Evolutionary conservation across 2,113 vertebrate species (phyloP).

Genomic region (Perca flavescens): DNA sequence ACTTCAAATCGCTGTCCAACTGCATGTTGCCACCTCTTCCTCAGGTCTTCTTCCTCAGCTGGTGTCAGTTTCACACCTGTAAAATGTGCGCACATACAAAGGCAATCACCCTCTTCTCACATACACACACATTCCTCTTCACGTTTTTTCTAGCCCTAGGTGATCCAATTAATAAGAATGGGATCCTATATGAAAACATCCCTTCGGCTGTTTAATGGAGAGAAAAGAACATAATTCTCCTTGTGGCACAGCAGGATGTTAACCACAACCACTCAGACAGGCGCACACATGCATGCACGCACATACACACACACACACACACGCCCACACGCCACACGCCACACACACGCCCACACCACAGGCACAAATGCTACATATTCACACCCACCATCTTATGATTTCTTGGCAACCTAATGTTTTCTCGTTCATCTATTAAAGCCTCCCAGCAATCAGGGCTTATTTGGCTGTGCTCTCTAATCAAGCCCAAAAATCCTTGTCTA

Average conservation of each 20-base stretch:
- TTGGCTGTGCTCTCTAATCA: constrained; percentile 76
- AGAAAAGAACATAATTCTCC: constrained; percentile 38
- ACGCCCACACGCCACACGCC: constrained; percentile 7
- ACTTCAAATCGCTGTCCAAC: constrained; percentile 90
- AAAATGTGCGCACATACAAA: constrained; percentile 33
- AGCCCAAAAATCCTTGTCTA: constrained; percentile 67
- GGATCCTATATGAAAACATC: constrained; percentile 34
- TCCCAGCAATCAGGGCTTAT: constrained; percentile 75
- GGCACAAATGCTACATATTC: constrained; percentile 34
- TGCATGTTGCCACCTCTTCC: constrained; percentile 89
- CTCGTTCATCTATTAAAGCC: constrained; percentile 66
- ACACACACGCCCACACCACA: constrained; percentile 1
- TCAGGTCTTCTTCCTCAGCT: constrained; percentile 75
- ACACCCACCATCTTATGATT: constrained; percentile 51
- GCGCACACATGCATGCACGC: constrained; percentile 16
- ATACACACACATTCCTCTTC: background rate
- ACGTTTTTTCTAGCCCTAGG: background rate
- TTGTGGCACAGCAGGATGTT: constrained; percentile 42
- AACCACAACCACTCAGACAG: constrained; percentile 25
- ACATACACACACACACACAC: background rate
- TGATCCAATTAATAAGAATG: constrained; percentile 39
- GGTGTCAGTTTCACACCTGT: constrained; percentile 70
- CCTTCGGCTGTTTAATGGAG: constrained; percentile 13
- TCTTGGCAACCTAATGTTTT: constrained; percentile 68
- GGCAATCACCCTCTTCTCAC: constrained; percentile 23